Evolutionary conservation across 2,113 vertebrate genomes (phyloP).

Genomic region (Parus major): DNA sequence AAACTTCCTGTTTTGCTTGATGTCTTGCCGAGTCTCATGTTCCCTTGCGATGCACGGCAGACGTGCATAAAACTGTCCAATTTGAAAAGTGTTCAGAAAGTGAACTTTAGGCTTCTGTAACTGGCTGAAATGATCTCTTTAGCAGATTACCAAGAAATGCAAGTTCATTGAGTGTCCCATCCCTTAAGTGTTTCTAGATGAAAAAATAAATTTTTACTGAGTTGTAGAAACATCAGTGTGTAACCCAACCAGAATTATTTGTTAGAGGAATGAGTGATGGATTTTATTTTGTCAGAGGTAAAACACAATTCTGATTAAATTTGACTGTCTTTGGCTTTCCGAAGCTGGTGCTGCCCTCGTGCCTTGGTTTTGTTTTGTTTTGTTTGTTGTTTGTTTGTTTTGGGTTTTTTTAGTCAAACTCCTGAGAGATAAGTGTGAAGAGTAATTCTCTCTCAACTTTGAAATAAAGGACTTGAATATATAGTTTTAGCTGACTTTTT

Average conservation of each 20-base stretch:
- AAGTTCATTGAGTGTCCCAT: not conserved
- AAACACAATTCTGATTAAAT: not conserved
- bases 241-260: not conserved
- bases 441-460: not conserved
- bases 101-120: not conserved
- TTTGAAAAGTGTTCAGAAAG: not conserved
- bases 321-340: not conserved
- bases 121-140: not conserved
- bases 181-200: not conserved
- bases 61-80: not conserved
- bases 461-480: not conserved
- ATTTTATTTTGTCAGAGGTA: not conserved
- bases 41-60: rapidly evolving
- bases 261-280: not conserved
- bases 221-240: not conserved
- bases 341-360: not conserved
- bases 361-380: not conserved
- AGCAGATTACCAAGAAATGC: not conserved
- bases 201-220: not conserved
- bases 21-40: not conserved
- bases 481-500: not conserved
- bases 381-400: not conserved
- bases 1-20: not conserved
- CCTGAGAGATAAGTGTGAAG: not conserved
- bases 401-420: not conserved